Conservation (phyloP, 2,113 vertebrate species). For the Dermatemys mawii region DNA sequence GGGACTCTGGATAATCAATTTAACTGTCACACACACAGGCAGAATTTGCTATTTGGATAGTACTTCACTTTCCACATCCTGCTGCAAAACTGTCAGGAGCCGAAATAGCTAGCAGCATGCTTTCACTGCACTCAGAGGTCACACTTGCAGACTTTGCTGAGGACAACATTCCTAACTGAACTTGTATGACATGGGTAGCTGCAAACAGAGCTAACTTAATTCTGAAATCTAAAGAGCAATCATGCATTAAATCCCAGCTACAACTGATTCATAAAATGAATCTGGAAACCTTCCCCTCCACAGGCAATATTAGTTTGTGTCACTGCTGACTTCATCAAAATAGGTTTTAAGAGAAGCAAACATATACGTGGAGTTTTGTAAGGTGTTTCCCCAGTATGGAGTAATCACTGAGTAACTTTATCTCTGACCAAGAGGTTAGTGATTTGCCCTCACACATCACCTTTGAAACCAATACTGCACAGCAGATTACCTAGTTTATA, state of each 20-base stretch:
- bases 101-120: neutral
- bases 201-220: neutral
- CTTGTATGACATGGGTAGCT: neutral
- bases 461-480: neutral
- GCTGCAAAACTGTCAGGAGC: neutral
- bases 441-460: neutral
- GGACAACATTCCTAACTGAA: neutral
- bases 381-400: neutral
- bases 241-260: neutral
- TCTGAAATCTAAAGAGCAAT: neutral
- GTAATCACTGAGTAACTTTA: accelerated
- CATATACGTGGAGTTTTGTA: neutral
- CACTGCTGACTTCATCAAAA: accelerated
- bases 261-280: accelerated
- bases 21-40: accelerated
- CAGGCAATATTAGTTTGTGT: neutral
- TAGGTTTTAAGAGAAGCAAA: neutral
- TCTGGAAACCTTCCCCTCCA: neutral
- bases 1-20: neutral
- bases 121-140: neutral
- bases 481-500: neutral
- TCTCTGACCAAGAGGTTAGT: neutral
- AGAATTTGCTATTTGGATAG: neutral
- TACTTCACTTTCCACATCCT: neutral
- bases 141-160: neutral